Base-by-base conservation (phyloP, 2,113 vertebrate species). In the Vanacampus margaritifer region DNA sequence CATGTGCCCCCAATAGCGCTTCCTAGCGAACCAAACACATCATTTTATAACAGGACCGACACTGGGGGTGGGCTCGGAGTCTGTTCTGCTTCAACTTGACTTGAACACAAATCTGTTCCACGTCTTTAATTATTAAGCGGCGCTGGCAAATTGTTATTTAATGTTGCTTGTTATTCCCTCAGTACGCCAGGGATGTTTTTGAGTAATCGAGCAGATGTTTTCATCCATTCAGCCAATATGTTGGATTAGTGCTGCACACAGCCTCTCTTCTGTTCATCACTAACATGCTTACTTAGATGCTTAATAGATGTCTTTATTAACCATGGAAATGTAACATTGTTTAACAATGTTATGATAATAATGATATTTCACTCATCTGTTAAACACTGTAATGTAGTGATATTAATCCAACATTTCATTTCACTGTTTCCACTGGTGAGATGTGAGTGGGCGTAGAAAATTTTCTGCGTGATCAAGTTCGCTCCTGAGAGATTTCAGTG, bases 81-180 rank as follows among this genome's bases (percentile, higher is more conserved):
- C 48, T 65, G 39, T 56, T 66, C 39, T 41, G 26, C n/a, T 68
- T 72, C 26, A 54, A 62, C 60, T 68, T 58, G 24, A 78, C 66
- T 28, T 67, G 45, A 74, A 67, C 63, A 75, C 23, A 56, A 73
- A 74, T 73, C 70, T 59, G 67, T 66, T 19, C 56, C 43, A 63
- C 19, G 64, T 66, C 63, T 36, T 74, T 64, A 67, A 61, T 79
- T 78, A 80, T 71, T 46, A 65, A 54, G 65, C 5, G 61, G 39
- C 57, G 32, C 26, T 32, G 48, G 17, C 35, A 69, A 23, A 50
- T 62, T 62, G 60, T 62, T 62, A 62, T 62, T 62, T 62, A 62
- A 62, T 45, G 60, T 26, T 24, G 60, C 39, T 62, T 58, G 59
- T 65, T 76, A 57, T 65, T 45, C 24, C 43, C 16, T 24, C 21